Base-by-base conservation (phyloP, 2,888 invertebrate species). In the Hololepta plana region DNA sequence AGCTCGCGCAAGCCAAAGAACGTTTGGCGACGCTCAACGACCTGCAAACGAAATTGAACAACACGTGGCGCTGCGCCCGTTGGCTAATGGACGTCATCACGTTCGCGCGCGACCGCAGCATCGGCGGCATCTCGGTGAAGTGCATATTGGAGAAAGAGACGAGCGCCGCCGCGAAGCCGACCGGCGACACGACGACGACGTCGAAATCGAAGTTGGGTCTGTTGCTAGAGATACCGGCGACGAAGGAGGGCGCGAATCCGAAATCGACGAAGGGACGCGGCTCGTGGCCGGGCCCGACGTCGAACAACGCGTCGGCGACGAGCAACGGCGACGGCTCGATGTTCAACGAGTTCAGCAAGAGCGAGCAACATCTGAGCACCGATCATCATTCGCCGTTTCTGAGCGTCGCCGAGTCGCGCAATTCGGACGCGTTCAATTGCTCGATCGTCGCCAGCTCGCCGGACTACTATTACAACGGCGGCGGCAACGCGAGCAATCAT, bases 31-130 rank as follows among this genome's bases (percentile, higher is more conserved):
- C 79, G 43, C 55, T 96, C 14, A 77, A 82, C 45, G 80, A 84
- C 27, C 65, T 91, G 20, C 91, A 93, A 47, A 61, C 70, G 15
- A 80, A 74, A 43, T 60, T 95, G 23, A 95, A 95, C 44, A 57
- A 68, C 0, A 73, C 87, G 3, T 96, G 96, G 96, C 87, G 88
- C 46, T 75, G 79, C 11, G 77, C 87, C 21, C 70, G 98, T 10
- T 98, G 96, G 96, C 66, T 96, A 11, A 84, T 91, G 71, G 91
- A 95, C 46, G 76, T 93, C 4, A 87, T 96, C 28, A 75, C 84
- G 0, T 87, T 87, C 48, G 91, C 95, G 1, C 67, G 96, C 32
- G 95, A 95, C 45, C 70, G 77, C 20, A 58, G 59, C 11, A 42
- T 44, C 8, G 41, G 37, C 13, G 50, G 50, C 40, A 53, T 36